phyloP scores from a whole-genome alignment of 23 tunicate species.

The Oikopleura albicans region DNA sequence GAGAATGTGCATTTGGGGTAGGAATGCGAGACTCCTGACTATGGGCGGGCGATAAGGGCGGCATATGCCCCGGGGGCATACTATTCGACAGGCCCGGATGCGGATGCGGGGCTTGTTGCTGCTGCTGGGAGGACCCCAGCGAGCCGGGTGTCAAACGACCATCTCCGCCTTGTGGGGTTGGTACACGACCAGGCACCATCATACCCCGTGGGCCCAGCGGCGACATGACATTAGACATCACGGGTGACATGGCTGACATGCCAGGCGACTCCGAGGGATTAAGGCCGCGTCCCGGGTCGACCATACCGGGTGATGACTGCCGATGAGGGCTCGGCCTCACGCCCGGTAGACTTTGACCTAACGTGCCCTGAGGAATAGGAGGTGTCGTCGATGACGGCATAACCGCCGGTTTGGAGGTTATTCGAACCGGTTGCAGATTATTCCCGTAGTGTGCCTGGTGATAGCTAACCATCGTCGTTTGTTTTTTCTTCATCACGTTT shows the following conservation, averaged over 20 bases:
- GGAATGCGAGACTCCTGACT: not conserved
- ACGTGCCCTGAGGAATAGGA: not conserved
- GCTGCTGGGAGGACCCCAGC: not conserved
- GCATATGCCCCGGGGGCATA: not conserved
- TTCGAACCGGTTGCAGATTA: not conserved
- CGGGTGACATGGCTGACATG: not conserved
- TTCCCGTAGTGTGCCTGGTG: not conserved
- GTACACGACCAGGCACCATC: not conserved
- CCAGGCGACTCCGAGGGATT: not conserved
- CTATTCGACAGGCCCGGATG: not conserved
- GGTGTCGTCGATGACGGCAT: not conserved
- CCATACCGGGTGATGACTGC: not conserved
- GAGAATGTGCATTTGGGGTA: not conserved
- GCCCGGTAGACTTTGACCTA: not conserved
- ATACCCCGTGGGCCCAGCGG: not conserved
- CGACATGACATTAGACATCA: not conserved
- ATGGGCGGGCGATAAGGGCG: not conserved
- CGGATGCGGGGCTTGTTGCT: no score
- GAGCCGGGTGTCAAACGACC: not conserved
- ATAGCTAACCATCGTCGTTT: not conserved
- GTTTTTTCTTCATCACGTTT: not conserved
- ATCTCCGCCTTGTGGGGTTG: slow-evolving; percentile 1
- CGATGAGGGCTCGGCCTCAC: not conserved
- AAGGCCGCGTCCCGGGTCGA: not conserved
- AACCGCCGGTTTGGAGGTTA: not conserved